Evolutionary conservation across 2,113 vertebrate species (phyloP), one percentile per base, ranked within the genome.

Genomic region (Isurus oxyrinchus): DNA sequence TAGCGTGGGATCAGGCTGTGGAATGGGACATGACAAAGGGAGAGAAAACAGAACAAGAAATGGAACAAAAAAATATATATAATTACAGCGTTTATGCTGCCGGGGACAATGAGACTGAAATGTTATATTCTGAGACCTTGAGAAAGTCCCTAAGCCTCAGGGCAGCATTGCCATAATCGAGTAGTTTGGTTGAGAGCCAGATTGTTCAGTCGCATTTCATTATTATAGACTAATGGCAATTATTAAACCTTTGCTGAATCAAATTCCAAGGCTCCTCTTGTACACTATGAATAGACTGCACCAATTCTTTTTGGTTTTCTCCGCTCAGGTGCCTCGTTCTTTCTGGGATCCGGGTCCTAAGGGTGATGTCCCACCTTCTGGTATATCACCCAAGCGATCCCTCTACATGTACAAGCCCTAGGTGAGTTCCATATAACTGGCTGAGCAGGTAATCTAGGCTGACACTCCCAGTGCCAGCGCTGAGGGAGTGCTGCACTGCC

Each of bases 181-280:
- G n/a, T 61, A 93, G 13, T n/a, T 59, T 63, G 57, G 90, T 61
- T 61, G 57, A 19, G 16, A 21, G 57, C 90, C 90, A 61, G n/a
- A 16, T 90, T 90, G 16, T 90, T 59, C 87, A 90, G 57, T 93
- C n/a, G 35, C 31, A n/a, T 93, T 93, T 93, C 57, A 93, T 61
- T 93, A 21, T 2, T 61, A 2, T 0, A n/a, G 57, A n/a, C 90
- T 8, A 19, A 93, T 16, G 57, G 25, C 35, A n/a, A n/a, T 61
- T 61, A 84, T 44, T 84, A 40, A 84, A 84, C 79, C 79, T 21
- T 35, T 0, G 87, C 53, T 21, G 35, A 14, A n/a, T n/a, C 55
- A 57, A 35, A 91, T 5, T 88, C 19, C 84, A 53, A 87, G 69
- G 69, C 27, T 84, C 31, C 72, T 79, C 31, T n/a, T 35, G 31